These are phyloP conservation scores for Helobdella robusta DNA, from an alignment of 2,888 invertebrate genomes.

Conservation along the genomic window DNA sequence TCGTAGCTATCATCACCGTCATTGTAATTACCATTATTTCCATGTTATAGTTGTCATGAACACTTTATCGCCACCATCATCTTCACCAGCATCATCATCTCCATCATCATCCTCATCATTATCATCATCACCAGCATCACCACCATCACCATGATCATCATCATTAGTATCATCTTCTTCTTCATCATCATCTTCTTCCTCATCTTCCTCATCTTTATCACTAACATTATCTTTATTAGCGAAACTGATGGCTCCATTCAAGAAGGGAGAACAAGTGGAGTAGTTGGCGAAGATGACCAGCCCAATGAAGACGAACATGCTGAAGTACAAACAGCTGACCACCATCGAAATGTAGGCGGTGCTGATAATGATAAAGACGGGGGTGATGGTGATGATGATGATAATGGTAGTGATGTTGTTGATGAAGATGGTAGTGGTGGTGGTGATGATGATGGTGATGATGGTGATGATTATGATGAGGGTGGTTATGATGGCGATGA, in stretches of 20 bases:
- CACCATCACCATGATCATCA: no score
- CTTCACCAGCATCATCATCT: no score
- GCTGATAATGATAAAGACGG: neutral
- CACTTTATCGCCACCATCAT: neutral
- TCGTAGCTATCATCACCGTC: no score
- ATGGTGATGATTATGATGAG: no score
- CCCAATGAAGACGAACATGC: conserved; percentile 38
- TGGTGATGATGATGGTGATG: no score
- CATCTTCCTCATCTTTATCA: conserved; percentile 1
- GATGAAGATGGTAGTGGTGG: no score
- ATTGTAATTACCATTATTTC: no score
- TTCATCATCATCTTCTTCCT: neutral
- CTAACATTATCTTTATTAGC: no score
- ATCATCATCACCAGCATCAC: no score
- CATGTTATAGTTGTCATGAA: neutral
- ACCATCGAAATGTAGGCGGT: conserved; percentile 36
- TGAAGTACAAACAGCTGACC: conserved; percentile 37
- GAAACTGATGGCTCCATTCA: neutral
- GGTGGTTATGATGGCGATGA: neutral
- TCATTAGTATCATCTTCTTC: no score
- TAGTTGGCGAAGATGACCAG: conserved; percentile 42
- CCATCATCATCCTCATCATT: no score
- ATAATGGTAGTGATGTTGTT: neutral
- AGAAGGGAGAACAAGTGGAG: conserved; percentile 39
- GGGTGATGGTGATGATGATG: neutral